Base-by-base conservation (phyloP, 2,888 invertebrate species). In the Monopis laevigella region DNA sequence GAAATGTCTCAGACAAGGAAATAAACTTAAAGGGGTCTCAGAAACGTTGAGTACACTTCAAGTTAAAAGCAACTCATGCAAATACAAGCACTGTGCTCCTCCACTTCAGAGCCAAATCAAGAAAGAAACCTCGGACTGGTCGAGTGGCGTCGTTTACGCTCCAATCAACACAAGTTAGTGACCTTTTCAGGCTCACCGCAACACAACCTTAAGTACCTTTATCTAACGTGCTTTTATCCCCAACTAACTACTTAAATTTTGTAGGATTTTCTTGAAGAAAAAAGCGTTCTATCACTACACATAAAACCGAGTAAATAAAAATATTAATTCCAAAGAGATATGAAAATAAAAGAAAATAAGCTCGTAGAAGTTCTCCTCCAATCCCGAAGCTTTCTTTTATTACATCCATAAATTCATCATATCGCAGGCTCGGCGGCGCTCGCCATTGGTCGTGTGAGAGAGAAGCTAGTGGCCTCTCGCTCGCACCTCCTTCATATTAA, bases 391-490 rank as follows among this genome's bases (percentile, higher is more conserved):
- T 75, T 80, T 77, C 77, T 85, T 84, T 86, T 86, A 87, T 89
- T 88, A 88, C 87, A 87, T 88, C 88, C 88, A 89, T 89, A 89
- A 89, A 89, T 89, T 86, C 86, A 86, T 86, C 86, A 86, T 86
- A 86, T 86, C 86, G 78, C 73, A 77, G 65, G 65, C 62, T 62
- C 68, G 63, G 66, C 69, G 63, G 62, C 56, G 65, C 70, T 77
- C 75, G 75, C 82, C 78, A 82, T 82, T 82, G 82, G 82, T 72
- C 78, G 78, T 62, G 74, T 62, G 63, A 80, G 65, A 55, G 72
- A 72, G 81, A 82, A 58, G 72, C 73, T 73, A 55, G 45, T 62
- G 69, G 69, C 55, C 52, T 83, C 84, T 82, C 83, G 60, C 82
- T 82, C 81, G 74, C 83, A 83, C 85, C 85, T 83, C 85, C 84